phyloP scores from a whole-genome alignment of 1,140 invertebrate genomes.

The Popillia japonica region DNA sequence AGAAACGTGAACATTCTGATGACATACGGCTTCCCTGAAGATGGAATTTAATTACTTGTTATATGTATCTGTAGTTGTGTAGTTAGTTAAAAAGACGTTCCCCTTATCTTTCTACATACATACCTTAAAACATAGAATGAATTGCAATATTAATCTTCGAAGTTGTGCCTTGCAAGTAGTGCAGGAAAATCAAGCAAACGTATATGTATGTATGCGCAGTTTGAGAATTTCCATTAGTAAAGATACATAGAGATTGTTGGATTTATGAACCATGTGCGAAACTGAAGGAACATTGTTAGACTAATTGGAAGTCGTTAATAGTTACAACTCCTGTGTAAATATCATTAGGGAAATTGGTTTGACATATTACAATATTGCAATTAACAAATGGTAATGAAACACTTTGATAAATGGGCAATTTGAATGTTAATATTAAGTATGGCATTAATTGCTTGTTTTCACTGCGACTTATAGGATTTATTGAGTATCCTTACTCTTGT shows the following conservation, averaged over 20 bases:
- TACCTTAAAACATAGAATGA: neutral
- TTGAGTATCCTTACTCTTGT: too few relatives aligned
- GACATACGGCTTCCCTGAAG: neutral
- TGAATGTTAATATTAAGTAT: too few relatives aligned
- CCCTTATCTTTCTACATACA: neutral
- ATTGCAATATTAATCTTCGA: neutral
- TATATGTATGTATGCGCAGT: neutral
- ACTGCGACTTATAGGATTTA: too few relatives aligned
- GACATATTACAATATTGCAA: too few relatives aligned
- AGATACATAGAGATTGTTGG: neutral
- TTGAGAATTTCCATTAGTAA: neutral
- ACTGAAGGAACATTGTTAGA: too few relatives aligned
- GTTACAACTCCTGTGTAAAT: too few relatives aligned
- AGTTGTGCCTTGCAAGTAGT: neutral
- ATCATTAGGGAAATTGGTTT: too few relatives aligned
- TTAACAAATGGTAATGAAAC: too few relatives aligned
- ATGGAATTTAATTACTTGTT: neutral
- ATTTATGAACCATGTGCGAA: too few relatives aligned
- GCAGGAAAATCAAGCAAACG: neutral
- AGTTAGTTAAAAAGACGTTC: neutral
- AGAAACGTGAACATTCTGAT: neutral
- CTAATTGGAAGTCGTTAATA: too few relatives aligned
- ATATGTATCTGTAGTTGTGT: neutral
- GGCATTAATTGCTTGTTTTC: too few relatives aligned
- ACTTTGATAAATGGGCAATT: too few relatives aligned